Percentiles rank a stretch among this genome's conserved stretches.
Conservation (phyloP, 2,888 invertebrate species). For the Acronicta leporina region DNA sequence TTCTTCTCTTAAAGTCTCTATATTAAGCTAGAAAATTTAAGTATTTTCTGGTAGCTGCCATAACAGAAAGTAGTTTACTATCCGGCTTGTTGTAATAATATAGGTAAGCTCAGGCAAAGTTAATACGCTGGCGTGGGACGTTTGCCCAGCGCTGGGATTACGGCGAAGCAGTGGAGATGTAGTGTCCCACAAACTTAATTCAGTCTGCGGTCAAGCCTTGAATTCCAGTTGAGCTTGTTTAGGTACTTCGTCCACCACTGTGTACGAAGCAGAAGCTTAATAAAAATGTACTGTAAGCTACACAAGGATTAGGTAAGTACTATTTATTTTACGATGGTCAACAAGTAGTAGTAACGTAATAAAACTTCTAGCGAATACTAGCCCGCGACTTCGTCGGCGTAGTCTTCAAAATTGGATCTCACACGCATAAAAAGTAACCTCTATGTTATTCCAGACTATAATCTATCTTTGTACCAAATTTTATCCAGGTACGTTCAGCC, state of each 20-base stretch:
- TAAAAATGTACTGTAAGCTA: constrained; percentile 33
- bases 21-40: constrained; percentile 29
- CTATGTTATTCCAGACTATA: no score
- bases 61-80: constrained; percentile 37
- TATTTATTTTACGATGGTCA: constrained; percentile 29
- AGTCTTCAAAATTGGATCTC: no score
- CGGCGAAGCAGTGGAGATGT: constrained; percentile 33
- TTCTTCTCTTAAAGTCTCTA: constrained; percentile 8
- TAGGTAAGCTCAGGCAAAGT: constrained; percentile 45
- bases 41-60: constrained; percentile 31
- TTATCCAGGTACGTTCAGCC: no score
- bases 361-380: not conserved
- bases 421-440: no score
- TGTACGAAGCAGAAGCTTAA: constrained; percentile 11
- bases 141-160: constrained; percentile 54
- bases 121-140: constrained; percentile 26
- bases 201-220: constrained; percentile 46
- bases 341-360: not conserved
- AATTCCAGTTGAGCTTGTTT: constrained; percentile 44
- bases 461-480: no score
- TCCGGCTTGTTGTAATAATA: constrained; percentile 47
- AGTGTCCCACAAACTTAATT: constrained; percentile 50
- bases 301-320: constrained; percentile 1
- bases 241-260: constrained; percentile 21
- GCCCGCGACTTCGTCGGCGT: no score